Base-by-base conservation (phyloP, 2,113 vertebrate species). In the Falco punctatus region DNA sequence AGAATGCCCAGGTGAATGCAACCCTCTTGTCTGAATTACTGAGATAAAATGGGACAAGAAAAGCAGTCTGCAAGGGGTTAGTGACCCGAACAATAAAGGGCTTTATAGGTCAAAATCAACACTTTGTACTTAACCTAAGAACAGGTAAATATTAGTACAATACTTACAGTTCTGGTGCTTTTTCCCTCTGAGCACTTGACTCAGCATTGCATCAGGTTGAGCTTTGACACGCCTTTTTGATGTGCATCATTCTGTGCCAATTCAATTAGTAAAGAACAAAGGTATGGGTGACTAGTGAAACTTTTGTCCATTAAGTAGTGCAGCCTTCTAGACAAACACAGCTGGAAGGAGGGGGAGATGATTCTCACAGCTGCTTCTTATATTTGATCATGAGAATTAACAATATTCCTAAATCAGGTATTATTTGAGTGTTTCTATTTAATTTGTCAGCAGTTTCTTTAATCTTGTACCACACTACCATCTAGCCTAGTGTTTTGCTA, bases 1-100 rank as follows among this genome's bases (percentile, higher is more conserved):
- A 92, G 82, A 90, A 90, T 86, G 67, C 79, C 71, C 82, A 96
- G 88, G 75, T 96, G 88, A 81, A 94, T 79, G 75, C 51, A 81
- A 3, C 78, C 14, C 23, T 92, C 75, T 90, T 96, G 70, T 94
- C 75, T 94, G 94, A 92, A 59, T 84, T 83, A 55, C 51, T 84
- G 80, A 83, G 86, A 95, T 93, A 96, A 95, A 90, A 71, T 0
- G 14, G 64, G 86, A 91, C 86, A 81, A 92, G 75, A 81, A 92
- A 44, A 74, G 82, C 62, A 58, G 40, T 77, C 67, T 86, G 86
- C 44, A 57, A 78, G 57, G 42, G 64, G 15, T 23, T 83, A 35
- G 27, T 4, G 69, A 93, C 83, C 80, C 57, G 84, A 58, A 86
- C 0, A 0, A 22, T 69, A 72, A 65, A 79, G 24, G 54, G 40